Base-by-base conservation (phyloP, 2,888 invertebrate genomes). In the Protodeltote pygarga region DNA sequence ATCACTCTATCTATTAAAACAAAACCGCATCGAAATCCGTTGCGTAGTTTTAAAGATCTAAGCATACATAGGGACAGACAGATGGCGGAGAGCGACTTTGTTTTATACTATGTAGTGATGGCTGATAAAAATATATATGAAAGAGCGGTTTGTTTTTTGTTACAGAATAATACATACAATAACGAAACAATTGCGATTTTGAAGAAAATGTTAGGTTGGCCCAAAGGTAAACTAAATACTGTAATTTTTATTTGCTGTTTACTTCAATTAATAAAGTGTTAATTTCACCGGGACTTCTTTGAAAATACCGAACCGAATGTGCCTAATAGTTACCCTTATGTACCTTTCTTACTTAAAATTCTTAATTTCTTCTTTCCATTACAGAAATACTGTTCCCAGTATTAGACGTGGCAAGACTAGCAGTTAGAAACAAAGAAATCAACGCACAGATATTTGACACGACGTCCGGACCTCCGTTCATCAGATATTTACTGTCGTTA, bases 381-480 rank as follows among this genome's bases (percentile, higher is more conserved):
- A 41, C 85, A 93, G 96, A 96, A 75, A 93, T 95, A 57, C 92
- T 98, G 1, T 98, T 98, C 78, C 99, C 99, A 0, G 96, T 96
- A 3, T 85, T 99, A 64, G 99, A 99, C 78, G 91, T 98, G 3
- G 93, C 97, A 8, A 94, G 99, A 60, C 87, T 98, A 74, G 96
- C 97, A 0, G 93, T 98, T 23, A 94, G 97, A 29, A 95, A 95
- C 58, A 93, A 94, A 71, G 89, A 93, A 2, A 92, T 96, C 3
- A 92, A 92, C 39, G 81, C 65, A 1, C 81, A 85, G 58, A 75
- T 92, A 69, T 92, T 92, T 50, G 89, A 90, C 51, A 81, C 80
- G 21, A 80, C 78, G 6, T 89, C 75, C 65, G 90, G 86, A 20
- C 87, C 79, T 16, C 68, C 58, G 46, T 92, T 92, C 34, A 75